Evolutionary conservation across 1,140 invertebrate species (phyloP).

Genomic region (Ceratosolen solmsi): DNA sequence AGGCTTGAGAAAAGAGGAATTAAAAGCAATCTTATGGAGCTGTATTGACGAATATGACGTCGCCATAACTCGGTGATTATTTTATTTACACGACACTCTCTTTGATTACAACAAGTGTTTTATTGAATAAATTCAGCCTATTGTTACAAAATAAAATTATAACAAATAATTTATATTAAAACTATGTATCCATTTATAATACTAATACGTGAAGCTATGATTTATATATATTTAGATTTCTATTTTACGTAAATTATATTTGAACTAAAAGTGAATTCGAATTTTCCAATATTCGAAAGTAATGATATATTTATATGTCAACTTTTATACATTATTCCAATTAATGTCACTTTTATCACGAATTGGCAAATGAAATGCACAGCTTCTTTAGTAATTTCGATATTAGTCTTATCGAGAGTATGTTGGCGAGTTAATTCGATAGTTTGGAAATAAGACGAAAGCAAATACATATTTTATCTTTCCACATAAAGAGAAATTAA

Average conservation of each 20-base stretch:
- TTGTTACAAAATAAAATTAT: not conserved
- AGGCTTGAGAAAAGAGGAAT: not conserved
- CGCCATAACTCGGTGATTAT: not conserved
- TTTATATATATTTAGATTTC: not conserved
- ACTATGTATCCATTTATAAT: not conserved
- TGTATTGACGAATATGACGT: not conserved
- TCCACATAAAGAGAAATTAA: not conserved
- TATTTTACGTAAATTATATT: no score
- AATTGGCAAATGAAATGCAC: no score
- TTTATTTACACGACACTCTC: not conserved
- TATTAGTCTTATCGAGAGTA: no score
- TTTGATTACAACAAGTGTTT: not conserved
- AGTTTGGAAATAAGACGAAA: not conserved
- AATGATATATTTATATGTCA: not conserved
- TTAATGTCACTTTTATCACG: not conserved
- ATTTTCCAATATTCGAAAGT: not conserved
- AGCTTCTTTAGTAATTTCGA: no score
- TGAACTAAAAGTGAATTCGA: no score
- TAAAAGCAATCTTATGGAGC: not conserved
- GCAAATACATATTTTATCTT: not conserved
- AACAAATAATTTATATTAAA: not conserved
- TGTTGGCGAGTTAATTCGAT: not conserved
- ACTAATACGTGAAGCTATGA: not conserved
- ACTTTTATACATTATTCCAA: not conserved
- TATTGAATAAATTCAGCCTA: not conserved